phyloP scores from a whole-genome alignment of 2,113 vertebrate species.

The Athene cunicularia region DNA sequence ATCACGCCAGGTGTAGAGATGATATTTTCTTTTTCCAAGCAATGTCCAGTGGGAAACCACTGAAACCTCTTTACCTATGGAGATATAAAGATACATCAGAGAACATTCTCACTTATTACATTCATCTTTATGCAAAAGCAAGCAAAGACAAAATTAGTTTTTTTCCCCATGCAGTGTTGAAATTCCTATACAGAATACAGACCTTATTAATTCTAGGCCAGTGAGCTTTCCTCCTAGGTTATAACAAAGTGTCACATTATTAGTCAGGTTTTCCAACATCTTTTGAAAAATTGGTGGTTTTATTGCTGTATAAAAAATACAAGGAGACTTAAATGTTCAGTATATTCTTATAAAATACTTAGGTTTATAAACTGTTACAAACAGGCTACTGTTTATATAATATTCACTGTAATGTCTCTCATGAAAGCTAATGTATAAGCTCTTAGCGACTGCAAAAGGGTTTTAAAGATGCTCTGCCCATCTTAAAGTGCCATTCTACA shows the following conservation, averaged over 20 bases:
- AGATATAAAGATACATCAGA: background rate
- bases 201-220: constrained; percentile 23
- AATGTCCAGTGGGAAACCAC: background rate
- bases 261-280: constrained; percentile 19
- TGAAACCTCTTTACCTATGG: background rate
- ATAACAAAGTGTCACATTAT: constrained; percentile 41
- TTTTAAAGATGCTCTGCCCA: constrained; percentile 55
- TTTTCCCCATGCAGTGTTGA: background rate
- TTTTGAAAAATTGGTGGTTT: constrained; percentile 48
- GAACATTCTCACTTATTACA: background rate
- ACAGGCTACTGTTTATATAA: constrained; percentile 62
- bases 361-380: constrained; percentile 69
- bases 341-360: constrained; percentile 74
- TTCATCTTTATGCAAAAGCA: background rate
- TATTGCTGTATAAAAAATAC: constrained; percentile 60
- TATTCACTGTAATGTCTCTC: constrained; percentile 64
- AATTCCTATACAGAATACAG: constrained; percentile 6
- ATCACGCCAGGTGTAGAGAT: background rate
- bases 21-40: background rate
- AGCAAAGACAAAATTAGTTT: background rate
- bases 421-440: constrained; percentile 64
- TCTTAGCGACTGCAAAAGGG: constrained; percentile 57
- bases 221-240: constrained; percentile 1
- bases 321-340: constrained; percentile 58
- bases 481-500: constrained; percentile 45